phyloP scores from a whole-genome alignment of 2,888 invertebrate species.

The Coronaproctus castanopsis region DNA sequence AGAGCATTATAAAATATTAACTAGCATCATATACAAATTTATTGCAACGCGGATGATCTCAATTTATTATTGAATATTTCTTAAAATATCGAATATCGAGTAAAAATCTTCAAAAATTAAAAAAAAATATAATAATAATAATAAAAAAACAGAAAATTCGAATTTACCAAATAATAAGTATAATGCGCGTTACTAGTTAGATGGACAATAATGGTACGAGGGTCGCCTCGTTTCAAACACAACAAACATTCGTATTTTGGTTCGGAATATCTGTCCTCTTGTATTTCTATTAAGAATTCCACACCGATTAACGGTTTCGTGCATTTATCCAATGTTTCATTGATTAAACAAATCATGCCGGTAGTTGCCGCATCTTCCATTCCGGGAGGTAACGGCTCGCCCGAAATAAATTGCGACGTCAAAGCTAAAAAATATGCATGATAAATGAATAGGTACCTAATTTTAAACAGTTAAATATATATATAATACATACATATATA shows the following conservation, averaged over 20 bases:
- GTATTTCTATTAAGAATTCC: constrained; percentile 52
- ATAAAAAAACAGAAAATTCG: too few relatives aligned
- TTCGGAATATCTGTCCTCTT: constrained; percentile 35
- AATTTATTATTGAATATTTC: too few relatives aligned
- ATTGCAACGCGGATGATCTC: too few relatives aligned
- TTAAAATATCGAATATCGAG: too few relatives aligned
- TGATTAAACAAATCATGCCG: constrained; percentile 30
- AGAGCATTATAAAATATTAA: too few relatives aligned
- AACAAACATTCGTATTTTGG: constrained; percentile 55
- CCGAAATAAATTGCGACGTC: constrained; percentile 20
- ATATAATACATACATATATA: too few relatives aligned
- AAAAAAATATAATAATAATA: too few relatives aligned
- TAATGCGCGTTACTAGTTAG: constrained; percentile 57
- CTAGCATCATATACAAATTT: too few relatives aligned
- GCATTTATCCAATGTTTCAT: constrained; percentile 32
- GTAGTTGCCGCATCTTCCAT: constrained; percentile 37
- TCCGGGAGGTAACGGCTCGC: constrained; percentile 49
- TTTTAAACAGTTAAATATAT: background rate
- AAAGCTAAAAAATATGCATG: too few relatives aligned
- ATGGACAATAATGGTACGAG: constrained; percentile 55
- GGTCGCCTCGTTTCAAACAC: constrained; percentile 59
- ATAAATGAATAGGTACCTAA: too few relatives aligned
- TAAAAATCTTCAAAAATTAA: too few relatives aligned
- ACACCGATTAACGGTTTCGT: constrained; percentile 31
- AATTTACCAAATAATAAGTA: constrained; percentile 44